These are phyloP conservation scores for Ditula angustiorana DNA, from an alignment of 2,888 invertebrate species.

Conservation along the genomic window DNA sequence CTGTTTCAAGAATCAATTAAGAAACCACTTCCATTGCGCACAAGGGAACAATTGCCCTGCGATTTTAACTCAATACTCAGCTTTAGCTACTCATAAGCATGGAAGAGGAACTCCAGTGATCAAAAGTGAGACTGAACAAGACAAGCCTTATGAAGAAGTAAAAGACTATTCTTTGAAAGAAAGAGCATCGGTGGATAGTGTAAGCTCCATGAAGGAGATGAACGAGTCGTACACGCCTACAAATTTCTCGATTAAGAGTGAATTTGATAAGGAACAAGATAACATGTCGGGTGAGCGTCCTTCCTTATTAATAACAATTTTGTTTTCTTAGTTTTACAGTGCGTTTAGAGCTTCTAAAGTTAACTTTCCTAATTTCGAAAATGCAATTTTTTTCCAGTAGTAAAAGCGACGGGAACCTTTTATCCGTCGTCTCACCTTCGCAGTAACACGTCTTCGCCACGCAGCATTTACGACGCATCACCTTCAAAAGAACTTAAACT, in stretches of 20 bases:
- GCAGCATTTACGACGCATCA: slow-evolving; percentile 83
- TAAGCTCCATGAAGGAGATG: slow-evolving; percentile 70
- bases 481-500: slow-evolving; percentile 81
- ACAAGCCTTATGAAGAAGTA: slow-evolving; percentile 76
- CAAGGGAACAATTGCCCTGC: slow-evolving; percentile 81
- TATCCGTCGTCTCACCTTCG: slow-evolving; percentile 91
- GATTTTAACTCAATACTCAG: slow-evolving; percentile 80
- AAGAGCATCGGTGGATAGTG: slow-evolving; percentile 75
- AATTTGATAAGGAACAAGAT: slow-evolving; percentile 79
- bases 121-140: slow-evolving; percentile 72
- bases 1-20: slow-evolving; percentile 78
- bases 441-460: slow-evolving; percentile 83
- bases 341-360: not conserved
- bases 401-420: slow-evolving; percentile 97
- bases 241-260: slow-evolving; percentile 80
- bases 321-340: not conserved
- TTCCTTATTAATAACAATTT: slow-evolving; percentile 45
- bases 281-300: slow-evolving; percentile 79
- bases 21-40: slow-evolving; percentile 80
- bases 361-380: slow-evolving; percentile 21
- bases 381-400: slow-evolving; percentile 88
- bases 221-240: slow-evolving; percentile 69
- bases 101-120: slow-evolving; percentile 77
- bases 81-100: slow-evolving; percentile 80
- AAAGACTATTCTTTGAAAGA: slow-evolving; percentile 83